These are phyloP conservation scores for Oncorhynchus kisutch DNA, from an alignment of 2,113 vertebrate species.

Conservation along the genomic window DNA sequence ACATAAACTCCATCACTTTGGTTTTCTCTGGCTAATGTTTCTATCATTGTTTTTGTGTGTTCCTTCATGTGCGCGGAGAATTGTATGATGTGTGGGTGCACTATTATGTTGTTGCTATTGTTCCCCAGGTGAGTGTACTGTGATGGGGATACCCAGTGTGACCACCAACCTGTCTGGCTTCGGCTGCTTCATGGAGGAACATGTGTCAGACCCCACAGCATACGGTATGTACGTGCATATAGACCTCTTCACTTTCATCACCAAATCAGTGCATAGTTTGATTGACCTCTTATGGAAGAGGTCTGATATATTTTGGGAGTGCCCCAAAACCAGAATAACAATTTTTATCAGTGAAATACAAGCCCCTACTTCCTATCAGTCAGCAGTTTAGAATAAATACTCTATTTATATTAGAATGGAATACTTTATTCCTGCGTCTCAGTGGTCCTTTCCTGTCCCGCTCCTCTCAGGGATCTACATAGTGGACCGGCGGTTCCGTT, in stretches of 20 bases:
- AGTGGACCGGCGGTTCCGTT: slow-evolving; percentile 88
- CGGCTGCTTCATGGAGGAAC: slow-evolving; percentile 96
- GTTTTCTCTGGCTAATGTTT: no score
- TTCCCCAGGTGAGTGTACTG: slow-evolving; percentile 90
- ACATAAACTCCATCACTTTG: slow-evolving; percentile 4
- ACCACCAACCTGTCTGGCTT: slow-evolving; percentile 98
- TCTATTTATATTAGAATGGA: not conserved
- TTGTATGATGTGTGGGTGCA: not conserved
- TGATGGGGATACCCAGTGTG: slow-evolving; percentile 98
- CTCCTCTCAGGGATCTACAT: slow-evolving; percentile 87
- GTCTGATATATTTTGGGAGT: not conserved
- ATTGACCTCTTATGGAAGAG: not conserved
- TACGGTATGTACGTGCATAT: slow-evolving; percentile 77
- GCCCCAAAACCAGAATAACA: not conserved
- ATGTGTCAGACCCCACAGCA: slow-evolving; percentile 89
- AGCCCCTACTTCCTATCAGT: not conserved
- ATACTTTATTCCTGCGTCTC: not conserved
- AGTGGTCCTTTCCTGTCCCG: not conserved
- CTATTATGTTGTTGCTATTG: slow-evolving; percentile 26
- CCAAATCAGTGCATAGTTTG: not conserved
- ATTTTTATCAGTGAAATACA: not conserved
- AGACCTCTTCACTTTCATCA: not conserved
- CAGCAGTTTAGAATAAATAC: not conserved
- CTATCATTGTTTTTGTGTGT: not conserved
- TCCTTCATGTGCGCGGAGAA: not conserved